Evolutionary conservation across 2,888 invertebrate genomes (phyloP).

Genomic region (Tethea ocularis): DNA sequence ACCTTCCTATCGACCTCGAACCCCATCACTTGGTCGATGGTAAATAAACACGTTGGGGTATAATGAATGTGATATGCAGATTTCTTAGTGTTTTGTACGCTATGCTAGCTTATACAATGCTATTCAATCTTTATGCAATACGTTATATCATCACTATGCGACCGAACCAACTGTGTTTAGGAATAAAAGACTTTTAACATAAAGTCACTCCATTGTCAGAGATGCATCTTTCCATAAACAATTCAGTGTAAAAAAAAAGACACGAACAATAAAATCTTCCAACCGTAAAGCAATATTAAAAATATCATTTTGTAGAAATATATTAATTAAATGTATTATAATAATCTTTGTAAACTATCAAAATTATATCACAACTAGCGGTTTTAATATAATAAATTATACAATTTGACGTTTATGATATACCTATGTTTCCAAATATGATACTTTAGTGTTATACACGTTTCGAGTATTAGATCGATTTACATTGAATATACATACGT

Average conservation of each 20-base stretch:
- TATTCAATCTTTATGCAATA: constrained; percentile 12
- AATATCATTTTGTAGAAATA: constrained; percentile 61
- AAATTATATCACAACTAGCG: constrained; percentile 5
- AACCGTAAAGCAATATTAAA: constrained; percentile 71
- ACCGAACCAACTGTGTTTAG: not conserved
- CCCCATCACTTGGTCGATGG: not conserved
- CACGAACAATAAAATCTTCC: constrained; percentile 53
- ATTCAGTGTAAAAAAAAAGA: not conserved
- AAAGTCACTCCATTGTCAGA: constrained; percentile 50
- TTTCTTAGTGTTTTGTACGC: constrained; percentile 12
- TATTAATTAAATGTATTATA: constrained; percentile 26
- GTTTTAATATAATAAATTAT: constrained; percentile 6
- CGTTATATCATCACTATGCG: constrained; percentile 10
- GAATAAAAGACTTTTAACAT: constrained; percentile 4
- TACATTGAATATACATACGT: no score
- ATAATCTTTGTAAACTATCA: not conserved
- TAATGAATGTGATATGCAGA: not conserved
- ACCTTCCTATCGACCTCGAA: constrained; percentile 7
- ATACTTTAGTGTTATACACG: no score
- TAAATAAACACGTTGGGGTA: not conserved
- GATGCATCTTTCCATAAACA: constrained; percentile 10
- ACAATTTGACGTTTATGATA: constrained; percentile 12
- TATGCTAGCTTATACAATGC: constrained; percentile 20
- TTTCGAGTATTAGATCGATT: no score
- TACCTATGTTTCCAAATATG: no score